These are phyloP conservation scores for Pithys albifrons DNA, from an alignment of 2,113 vertebrate genomes.

Conservation along the genomic window DNA sequence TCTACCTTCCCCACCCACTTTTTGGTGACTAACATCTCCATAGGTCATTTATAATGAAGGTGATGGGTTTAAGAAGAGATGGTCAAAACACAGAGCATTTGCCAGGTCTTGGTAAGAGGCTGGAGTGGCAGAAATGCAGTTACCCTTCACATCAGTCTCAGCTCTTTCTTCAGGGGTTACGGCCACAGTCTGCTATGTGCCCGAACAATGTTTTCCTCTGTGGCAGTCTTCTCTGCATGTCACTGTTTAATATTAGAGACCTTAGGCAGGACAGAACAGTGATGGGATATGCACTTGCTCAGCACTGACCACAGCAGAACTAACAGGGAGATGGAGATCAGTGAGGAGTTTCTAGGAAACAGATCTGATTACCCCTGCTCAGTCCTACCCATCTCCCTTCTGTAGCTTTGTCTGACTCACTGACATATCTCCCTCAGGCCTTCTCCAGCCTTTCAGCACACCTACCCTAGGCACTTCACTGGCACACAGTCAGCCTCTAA, in stretches of 20 bases:
- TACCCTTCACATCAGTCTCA: background rate
- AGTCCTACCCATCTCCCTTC: background rate
- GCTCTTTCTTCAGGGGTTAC: background rate
- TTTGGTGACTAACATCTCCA: background rate
- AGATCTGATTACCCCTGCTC: background rate
- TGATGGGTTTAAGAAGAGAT: background rate
- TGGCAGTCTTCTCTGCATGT: background rate
- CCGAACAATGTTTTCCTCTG: background rate
- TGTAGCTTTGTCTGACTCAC: background rate
- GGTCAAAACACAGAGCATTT: background rate
- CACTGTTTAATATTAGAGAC: background rate
- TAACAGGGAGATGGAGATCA: background rate
- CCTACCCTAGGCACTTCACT: background rate
- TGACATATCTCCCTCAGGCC: background rate
- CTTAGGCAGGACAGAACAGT: background rate
- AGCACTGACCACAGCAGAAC: background rate
- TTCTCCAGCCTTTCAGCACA: background rate
- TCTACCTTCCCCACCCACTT: background rate
- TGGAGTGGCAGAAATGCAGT: background rate
- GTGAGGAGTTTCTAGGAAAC: background rate
- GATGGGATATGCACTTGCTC: background rate
- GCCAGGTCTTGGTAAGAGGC: background rate
- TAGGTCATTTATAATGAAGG: background rate
- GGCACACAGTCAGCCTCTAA: background rate
- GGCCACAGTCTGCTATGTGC: background rate